Percentiles rank a stretch among this genome's conserved stretches.
Conservation (phyloP, 2,888 invertebrate species). For the Nomada lathburiana region DNA sequence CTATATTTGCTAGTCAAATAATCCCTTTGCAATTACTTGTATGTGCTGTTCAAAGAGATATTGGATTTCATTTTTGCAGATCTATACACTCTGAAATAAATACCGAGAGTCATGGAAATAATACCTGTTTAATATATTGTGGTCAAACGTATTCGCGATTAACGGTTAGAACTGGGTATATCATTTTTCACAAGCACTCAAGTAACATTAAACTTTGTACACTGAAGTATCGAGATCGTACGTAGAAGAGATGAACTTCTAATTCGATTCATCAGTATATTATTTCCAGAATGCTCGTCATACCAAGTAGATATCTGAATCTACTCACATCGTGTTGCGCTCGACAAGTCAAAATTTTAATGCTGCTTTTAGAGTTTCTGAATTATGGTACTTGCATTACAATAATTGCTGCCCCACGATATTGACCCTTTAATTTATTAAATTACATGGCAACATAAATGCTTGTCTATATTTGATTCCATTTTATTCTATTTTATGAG, state of each 20-base stretch:
- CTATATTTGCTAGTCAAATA: no score
- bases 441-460: no score
- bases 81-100: no score
- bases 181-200: conserved; percentile 3
- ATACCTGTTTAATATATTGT: neutral
- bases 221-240: neutral
- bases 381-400: no score
- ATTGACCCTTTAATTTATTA: no score
- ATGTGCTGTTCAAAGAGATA: neutral
- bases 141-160: neutral
- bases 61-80: neutral
- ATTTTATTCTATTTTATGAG: no score
- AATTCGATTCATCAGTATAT: neutral
- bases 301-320: no score
- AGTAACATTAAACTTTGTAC: neutral
- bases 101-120: neutral
- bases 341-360: no score
- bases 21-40: neutral
- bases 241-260: neutral
- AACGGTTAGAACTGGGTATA: neutral
- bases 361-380: no score
- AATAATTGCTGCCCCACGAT: no score
- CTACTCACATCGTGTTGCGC: no score
- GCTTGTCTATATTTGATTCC: no score
- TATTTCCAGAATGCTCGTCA: neutral